Evolutionary conservation across 2,797 vertebrate genomes (phyloP).

Genomic region (Enteromius afrohamiltoni): DNA sequence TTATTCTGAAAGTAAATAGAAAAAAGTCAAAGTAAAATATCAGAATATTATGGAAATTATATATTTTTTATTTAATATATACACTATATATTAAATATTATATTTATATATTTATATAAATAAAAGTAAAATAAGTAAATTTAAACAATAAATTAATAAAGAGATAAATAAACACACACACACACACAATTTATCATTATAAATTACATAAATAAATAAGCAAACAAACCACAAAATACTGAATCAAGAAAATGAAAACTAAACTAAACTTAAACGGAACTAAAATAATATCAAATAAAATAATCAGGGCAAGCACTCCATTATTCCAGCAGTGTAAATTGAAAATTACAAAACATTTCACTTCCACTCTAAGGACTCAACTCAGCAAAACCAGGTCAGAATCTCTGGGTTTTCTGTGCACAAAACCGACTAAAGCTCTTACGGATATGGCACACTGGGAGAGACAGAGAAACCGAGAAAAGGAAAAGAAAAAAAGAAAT

Average conservation of each 20-base stretch:
- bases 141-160: background rate
- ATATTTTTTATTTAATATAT: too few relatives aligned
- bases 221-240: background rate
- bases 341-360: background rate
- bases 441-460: background rate
- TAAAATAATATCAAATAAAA: background rate
- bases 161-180: background rate
- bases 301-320: too few relatives aligned
- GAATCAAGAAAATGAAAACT: background rate
- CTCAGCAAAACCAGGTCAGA: constrained; percentile 19
- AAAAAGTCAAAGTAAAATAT: background rate
- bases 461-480: constrained; percentile 35
- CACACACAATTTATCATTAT: too few relatives aligned
- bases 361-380: background rate
- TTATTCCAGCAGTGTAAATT: background rate
- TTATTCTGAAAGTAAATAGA: background rate
- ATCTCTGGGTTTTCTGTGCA: constrained; percentile 26
- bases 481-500: constrained; percentile 25
- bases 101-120: background rate
- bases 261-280: background rate
- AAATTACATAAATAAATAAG: background rate
- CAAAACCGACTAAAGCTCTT: constrained; percentile 6
- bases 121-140: background rate
- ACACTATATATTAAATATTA: too few relatives aligned
- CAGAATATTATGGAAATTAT: background rate